Base-by-base conservation (phyloP, 2,888 invertebrate species). In the Gastrophysa polygoni region DNA sequence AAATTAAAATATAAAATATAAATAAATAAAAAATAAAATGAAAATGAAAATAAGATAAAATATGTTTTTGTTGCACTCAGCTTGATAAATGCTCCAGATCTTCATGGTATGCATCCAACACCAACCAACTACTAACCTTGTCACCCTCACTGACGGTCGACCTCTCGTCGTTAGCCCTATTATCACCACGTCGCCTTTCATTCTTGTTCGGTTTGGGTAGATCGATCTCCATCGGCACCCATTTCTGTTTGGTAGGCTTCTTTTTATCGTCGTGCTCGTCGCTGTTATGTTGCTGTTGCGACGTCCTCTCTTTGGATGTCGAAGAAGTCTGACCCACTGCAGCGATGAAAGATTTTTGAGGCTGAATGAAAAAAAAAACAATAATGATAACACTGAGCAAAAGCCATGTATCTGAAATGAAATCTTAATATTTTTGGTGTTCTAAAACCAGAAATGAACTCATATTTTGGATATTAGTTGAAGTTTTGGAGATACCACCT, bases 141-240 rank as follows among this genome's bases (percentile, higher is more conserved):
- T 61, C 61, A 64, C 79, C 79, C 63, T 82, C 79, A 61, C 80
- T 81, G 38, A 79, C 81, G 52, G 78, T 81, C 21, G 81, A 80
- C 59, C 79, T 78, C 2, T 71, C 76, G 59, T 81, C 80, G 20
- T 68, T 66, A 16, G 68, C 58, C 46, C 70, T 63, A 7, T 38
- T 38, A 8, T 68, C 68, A 17, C 54, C 54, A 28, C 63, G 62
- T 49, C 68, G 58, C 10, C 65, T 66, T 16, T 89, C 90, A 71
- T 88, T 86, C 75, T 88, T 88, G 65, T 88, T 83, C 49, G 86
- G 86, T 72, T 91, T 90, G 61, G 90, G 88, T 69, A 92, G 85
- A 76, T 95, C 94, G 66, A 96, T 93, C 74, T 93, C 93, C 63
- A 96, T 83, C 0, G 95, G 96, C 61, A 95, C 90, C 96, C 96